Evolutionary conservation across 1,140 invertebrate genomes (phyloP), one percentile per base, ranked within the genome.

Genomic region (Samia ricini): DNA sequence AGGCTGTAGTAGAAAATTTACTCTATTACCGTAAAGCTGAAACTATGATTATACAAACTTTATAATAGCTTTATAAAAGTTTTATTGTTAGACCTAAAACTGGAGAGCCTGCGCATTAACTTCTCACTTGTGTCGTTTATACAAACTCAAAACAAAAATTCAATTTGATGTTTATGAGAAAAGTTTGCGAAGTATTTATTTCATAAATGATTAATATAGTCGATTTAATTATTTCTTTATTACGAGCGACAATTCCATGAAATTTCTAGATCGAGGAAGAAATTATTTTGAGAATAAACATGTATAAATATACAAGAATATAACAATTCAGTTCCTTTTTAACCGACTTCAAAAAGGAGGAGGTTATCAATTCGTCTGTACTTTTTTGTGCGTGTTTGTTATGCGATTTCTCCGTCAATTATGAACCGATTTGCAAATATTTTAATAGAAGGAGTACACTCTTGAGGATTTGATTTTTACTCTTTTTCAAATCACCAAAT

Each of bases 81-180:
- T 52, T 15, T 52, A 52, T 52, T 52, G 23, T 23, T 21, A 20
- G 51, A 21, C n/a, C 23, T 52, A 21, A 52, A 52, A 52, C 51
- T 52, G 18, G 23, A 52, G 51, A 7, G 3, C 19, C 23, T 52
- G 23, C 20, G 51, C 21, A 22, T 4, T 52, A 52, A 52, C 10
- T 19, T 52, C 23, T 52, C 51, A 52, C 23, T 52, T 52, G 51
- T 21, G 51, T 52, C 23, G 19, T 12, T 52, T 20, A 21, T 7
- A 22, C 4, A 52, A 22, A 20, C 19, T 42, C 33, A 42, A n/a
- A 42, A 42, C 33, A 42, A 42, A 42, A 42, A 42, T 42, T 42
- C 33, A 42, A 42, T 42, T 42, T 42, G 33, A 42, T 15, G 33
- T 42, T 42, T 15, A 42, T 42, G 33, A 42, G 33, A 42, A 42